Conservation (phyloP, 1,140 invertebrate species). For the Drosophila repleta region DNA sequence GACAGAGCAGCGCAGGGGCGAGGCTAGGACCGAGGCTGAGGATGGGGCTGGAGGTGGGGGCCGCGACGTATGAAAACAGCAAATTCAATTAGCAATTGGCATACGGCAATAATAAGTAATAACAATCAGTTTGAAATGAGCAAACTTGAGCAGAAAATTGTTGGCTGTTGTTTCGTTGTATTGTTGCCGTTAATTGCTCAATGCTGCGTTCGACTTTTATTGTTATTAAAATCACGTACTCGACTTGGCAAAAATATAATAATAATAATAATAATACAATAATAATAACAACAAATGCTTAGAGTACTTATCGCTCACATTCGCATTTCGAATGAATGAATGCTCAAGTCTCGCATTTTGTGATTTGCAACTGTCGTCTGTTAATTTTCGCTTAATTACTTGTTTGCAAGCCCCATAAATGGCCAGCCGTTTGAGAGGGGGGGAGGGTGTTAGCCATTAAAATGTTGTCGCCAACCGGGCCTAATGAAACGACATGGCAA, state of each 20-base stretch:
- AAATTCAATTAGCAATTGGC: slow-evolving; percentile 76
- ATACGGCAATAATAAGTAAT: slow-evolving; percentile 51
- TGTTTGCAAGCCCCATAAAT: slow-evolving; percentile 58
- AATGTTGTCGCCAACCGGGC: slow-evolving; percentile 51
- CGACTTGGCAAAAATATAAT: slow-evolving; percentile 35
- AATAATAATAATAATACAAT: neutral
- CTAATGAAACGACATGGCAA: slow-evolving; percentile 55
- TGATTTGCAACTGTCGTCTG: slow-evolving; percentile 70
- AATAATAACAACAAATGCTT: slow-evolving; percentile 36
- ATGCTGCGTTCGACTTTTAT: slow-evolving; percentile 68
- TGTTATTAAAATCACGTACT: slow-evolving; percentile 80
- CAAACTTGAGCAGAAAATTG: slow-evolving; percentile 58
- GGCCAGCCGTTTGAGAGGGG: neutral
- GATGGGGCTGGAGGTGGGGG: neutral
- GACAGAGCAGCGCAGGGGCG: neutral
- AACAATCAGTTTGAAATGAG: slow-evolving; percentile 53
- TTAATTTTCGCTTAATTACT: slow-evolving; percentile 77
- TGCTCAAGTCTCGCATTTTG: slow-evolving; percentile 34
- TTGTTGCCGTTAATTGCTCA: slow-evolving; percentile 66
- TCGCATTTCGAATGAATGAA: slow-evolving; percentile 31
- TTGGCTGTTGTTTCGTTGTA: slow-evolving; percentile 26
- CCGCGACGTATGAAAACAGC: slow-evolving; percentile 27
- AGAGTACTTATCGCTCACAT: slow-evolving; percentile 31
- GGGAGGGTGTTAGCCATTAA: slow-evolving; percentile 46
- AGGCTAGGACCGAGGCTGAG: too few relatives aligned